phyloP scores from a whole-genome alignment of 2,888 invertebrate species.

The Girardia tigrina region DNA sequence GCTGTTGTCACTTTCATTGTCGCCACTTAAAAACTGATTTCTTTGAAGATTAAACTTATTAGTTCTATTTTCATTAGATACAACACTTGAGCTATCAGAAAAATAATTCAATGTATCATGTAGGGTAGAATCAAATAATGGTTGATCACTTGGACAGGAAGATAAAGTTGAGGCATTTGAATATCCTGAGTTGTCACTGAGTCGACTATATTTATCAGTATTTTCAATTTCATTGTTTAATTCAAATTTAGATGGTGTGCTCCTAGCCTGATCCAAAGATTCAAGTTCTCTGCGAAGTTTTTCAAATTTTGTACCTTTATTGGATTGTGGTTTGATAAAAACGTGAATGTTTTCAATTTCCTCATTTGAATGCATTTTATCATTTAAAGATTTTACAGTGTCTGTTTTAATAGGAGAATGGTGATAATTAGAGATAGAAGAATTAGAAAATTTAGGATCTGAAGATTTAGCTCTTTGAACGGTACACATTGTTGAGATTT shows the following conservation, averaged over 20 bases:
- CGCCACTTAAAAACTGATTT: neutral
- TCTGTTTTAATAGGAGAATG: neutral
- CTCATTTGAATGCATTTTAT: neutral
- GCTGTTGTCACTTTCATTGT: neutral
- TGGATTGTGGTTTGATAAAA: neutral
- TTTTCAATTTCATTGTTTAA: neutral
- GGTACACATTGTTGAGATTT: conserved; percentile 25
- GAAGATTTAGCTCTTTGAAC: conserved; percentile 1
- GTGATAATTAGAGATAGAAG: neutral
- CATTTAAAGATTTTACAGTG: neutral
- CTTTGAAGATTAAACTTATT: neutral
- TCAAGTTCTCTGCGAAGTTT: neutral
- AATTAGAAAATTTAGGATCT: neutral
- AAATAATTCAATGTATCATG: neutral
- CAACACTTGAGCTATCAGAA: neutral
- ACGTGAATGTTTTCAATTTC: neutral
- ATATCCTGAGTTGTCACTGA: neutral
- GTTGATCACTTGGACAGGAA: conserved; percentile 6
- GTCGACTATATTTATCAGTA: neutral
- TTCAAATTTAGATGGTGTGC: neutral
- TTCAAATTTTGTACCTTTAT: neutral
- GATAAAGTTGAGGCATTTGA: neutral
- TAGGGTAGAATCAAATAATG: neutral
- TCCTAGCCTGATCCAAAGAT: neutral
- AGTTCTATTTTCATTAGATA: neutral